Evolutionary conservation across 2,113 vertebrate species (phyloP).

Genomic region (Gallinago paraguaiae): DNA sequence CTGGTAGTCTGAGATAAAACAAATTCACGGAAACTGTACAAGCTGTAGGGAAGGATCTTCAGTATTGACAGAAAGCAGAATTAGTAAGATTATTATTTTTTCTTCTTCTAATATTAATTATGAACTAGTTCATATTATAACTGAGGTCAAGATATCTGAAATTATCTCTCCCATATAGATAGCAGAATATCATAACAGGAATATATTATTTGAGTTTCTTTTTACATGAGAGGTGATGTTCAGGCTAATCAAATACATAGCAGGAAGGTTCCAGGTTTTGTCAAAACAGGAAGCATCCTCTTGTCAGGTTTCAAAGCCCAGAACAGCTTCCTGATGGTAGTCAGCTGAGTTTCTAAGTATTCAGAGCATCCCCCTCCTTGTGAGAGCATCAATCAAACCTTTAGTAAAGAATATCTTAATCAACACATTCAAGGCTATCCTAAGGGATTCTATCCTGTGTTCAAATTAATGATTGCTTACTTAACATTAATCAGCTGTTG

Average conservation of each 20-base stretch:
- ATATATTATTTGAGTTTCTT: background rate
- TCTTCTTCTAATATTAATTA: background rate
- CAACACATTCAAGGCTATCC: background rate
- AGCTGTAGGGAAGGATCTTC: background rate
- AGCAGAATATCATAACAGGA: background rate
- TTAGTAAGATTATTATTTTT: background rate
- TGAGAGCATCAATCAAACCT: background rate
- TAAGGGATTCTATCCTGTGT: background rate
- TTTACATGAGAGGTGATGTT: background rate
- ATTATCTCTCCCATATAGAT: background rate
- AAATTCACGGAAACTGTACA: background rate
- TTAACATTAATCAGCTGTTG: background rate
- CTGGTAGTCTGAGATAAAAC: background rate
- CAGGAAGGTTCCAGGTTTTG: background rate
- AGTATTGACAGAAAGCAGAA: background rate
- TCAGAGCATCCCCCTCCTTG: background rate
- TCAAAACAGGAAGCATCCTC: background rate
- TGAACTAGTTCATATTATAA: background rate
- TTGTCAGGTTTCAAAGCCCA: background rate
- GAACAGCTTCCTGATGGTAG: background rate
- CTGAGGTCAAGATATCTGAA: background rate
- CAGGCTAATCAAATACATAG: background rate
- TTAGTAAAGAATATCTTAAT: constrained; percentile 14
- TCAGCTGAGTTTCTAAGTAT: background rate
- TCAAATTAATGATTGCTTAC: background rate